Conservation (phyloP, 2,113 vertebrate species). For the Psephotus haematonotus region DNA sequence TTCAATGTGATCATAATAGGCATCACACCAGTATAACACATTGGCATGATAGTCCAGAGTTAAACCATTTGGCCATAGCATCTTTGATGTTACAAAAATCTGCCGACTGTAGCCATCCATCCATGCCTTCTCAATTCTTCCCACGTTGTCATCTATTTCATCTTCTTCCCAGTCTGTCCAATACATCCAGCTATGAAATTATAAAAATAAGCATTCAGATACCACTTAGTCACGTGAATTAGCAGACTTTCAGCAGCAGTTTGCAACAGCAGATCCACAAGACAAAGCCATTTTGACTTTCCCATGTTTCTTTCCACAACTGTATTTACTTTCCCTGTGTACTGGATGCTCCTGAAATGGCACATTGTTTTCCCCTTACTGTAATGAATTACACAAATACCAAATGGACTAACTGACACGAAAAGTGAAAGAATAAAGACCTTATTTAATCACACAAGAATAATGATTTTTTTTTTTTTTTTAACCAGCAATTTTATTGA, state of each 20-base stretch:
- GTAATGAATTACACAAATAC: neutral
- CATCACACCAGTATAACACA: conserved; percentile 98
- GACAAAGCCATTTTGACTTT: neutral
- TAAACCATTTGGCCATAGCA: conserved; percentile 98
- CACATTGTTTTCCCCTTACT: neutral
- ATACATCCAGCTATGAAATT: conserved; percentile 92
- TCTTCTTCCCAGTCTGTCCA: conserved; percentile 99
- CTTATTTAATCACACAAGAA: conserved; percentile 37
- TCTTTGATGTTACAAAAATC: conserved; percentile 95
- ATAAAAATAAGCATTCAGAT: conserved; percentile 22
- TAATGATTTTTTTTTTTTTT: conserved; percentile 4
- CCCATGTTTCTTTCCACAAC: neutral
- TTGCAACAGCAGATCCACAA: neutral
- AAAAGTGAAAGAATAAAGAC: neutral
- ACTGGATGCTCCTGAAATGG: neutral
- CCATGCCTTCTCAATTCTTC: conserved; percentile 97
- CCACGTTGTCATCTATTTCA: conserved; percentile 94
- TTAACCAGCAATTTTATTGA: neutral
- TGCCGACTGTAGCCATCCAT: conserved; percentile 93
- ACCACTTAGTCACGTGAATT: neutral
- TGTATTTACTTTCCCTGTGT: neutral
- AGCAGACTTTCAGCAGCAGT: neutral
- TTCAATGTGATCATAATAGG: conserved; percentile 98
- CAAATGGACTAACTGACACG: neutral
- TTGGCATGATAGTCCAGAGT: conserved; percentile 87